Evolutionary conservation across 2,888 invertebrate species (phyloP), one percentile per base, ranked within the genome.

Genomic region (Oithona nana): DNA sequence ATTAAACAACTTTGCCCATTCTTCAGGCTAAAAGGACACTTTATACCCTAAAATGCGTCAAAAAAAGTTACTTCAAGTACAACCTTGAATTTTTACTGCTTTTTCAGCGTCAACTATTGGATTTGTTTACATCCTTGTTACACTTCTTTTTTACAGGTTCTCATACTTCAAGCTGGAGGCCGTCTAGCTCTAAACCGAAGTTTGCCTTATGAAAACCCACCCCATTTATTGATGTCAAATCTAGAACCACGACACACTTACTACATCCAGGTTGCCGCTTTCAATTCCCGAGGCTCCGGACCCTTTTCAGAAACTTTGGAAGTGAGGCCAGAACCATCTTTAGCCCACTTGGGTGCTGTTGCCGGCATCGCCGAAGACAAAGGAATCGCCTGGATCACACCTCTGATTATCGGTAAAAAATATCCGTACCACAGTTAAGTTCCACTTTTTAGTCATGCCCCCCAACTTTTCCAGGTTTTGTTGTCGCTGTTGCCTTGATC

Each of bases 241-340:
- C 39, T 57, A 11, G 57, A 57, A 20, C 57, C 57, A 20, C 20
- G 22, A 6, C 57, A 57, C 31, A 30, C 57, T 24, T 57, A 57
- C 28, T 22, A 57, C 22, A 31, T 57, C 22, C 30, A 57, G 26
- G 31, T 57, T 28, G 57, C 57, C 4, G 57, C 30, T 2, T 57
- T 31, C 26, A 57, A 57, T 31, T 57, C 57, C n/a, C n/a, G 28
- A 20, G 57, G 57, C 57, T 20, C 28, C 1, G 57, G 57, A 3
- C 57, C 57, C 11, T 57, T 30, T 26, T 30, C 30, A 6, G 30
- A 57, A 28, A 20, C 30, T 3, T 22, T 57, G 16, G 31, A 31
- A 31, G 57, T 57, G 20, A 28, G 39, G 57, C 57, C 57, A 24
- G 57, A 57, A 31, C 57, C 57, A 8, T 29, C 29, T 30, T 57